Percentiles rank a stretch among this genome's conserved stretches.
Evolutionary conservation across 2,888 invertebrate genomes (phyloP).

Genomic region (Glyphotaelius pellucidus): DNA sequence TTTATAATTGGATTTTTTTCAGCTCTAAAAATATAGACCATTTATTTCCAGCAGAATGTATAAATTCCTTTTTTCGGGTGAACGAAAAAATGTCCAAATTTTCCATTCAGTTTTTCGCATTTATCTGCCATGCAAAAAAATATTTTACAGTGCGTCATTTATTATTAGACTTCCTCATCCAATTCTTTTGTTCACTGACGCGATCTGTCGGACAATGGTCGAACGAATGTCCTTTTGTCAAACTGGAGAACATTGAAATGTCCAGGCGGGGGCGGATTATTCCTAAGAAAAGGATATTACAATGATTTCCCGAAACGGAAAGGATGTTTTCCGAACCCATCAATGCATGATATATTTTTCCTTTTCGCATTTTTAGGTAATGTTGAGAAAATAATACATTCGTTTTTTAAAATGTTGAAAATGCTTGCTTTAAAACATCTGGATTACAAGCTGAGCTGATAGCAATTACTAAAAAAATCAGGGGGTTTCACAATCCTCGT

Average conservation of each 20-base stretch:
- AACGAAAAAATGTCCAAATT: neutral
- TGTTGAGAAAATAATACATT: neutral
- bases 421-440: neutral
- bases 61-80: neutral
- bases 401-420: neutral
- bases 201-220: slow-evolving; percentile 41
- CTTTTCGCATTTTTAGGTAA: neutral
- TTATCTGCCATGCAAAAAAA: neutral
- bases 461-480: neutral
- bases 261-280: neutral
- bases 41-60: neutral
- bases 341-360: neutral
- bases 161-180: neutral
- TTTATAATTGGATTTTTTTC: too few species aligned
- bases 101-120: neutral
- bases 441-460: neutral
- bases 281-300: slow-evolving; percentile 1
- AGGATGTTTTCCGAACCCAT: neutral
- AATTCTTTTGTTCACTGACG: slow-evolving; percentile 33
- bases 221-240: slow-evolving; percentile 36
- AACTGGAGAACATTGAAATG: slow-evolving; percentile 11
- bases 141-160: neutral
- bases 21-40: too few species aligned
- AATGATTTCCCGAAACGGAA: slow-evolving; percentile 9
- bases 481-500: too few species aligned